Conservation (phyloP, 2,888 invertebrate genomes). For the Lymantria dispar region DNA sequence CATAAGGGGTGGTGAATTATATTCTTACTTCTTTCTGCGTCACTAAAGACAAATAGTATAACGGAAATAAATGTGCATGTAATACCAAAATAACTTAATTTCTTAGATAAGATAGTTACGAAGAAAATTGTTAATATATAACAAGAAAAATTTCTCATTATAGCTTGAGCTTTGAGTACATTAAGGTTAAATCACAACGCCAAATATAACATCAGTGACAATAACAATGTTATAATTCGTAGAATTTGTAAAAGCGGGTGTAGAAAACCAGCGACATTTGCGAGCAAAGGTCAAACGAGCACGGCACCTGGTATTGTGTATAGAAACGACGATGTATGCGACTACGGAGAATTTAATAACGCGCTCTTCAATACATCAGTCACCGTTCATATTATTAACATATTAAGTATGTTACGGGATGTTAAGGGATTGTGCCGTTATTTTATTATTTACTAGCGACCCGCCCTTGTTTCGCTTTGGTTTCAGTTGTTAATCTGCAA, state of each 20-base stretch:
- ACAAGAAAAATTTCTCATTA: neutral
- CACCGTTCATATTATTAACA: conserved; percentile 1
- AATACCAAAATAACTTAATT: no score
- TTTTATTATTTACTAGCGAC: neutral
- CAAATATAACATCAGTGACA: neutral
- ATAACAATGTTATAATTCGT: conserved; percentile 6
- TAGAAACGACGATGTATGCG: conserved; percentile 11
- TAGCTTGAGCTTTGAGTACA: neutral
- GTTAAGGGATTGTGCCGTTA: neutral
- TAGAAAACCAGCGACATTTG: conserved; percentile 35
- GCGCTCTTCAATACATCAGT: conserved; percentile 19
- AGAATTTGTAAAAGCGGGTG: conserved; percentile 18
- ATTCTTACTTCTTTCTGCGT: no score
- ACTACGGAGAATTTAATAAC: conserved; percentile 23
- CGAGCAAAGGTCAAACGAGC: conserved; percentile 39
- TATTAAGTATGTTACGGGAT: neutral
- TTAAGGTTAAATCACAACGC: neutral
- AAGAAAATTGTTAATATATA: no score
- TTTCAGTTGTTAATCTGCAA: no score
- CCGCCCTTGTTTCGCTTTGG: no score
- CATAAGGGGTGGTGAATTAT: no score
- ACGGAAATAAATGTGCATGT: no score
- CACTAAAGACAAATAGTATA: no score
- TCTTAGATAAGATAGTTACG: no score
- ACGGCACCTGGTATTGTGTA: conserved; percentile 17